phyloP scores from a whole-genome alignment of 2,113 vertebrate species.

The Monopterus albus region DNA sequence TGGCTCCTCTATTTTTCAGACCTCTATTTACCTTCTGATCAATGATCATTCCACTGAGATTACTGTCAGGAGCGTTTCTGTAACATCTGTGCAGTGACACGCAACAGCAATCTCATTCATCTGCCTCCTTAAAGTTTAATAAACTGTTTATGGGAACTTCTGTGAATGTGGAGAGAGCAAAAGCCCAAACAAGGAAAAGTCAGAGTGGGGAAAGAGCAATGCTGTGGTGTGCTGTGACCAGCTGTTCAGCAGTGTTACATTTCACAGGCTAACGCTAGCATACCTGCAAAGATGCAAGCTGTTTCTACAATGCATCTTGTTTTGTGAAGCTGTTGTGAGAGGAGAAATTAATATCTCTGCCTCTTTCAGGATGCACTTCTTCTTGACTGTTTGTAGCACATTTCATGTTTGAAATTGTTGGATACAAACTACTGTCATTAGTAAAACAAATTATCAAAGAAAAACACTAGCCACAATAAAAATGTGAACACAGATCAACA shows the following conservation, averaged over 20 bases:
- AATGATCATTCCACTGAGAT: slow-evolving; percentile 57
- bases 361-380: not conserved
- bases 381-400: slow-evolving; percentile 1
- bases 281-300: slow-evolving; percentile 42
- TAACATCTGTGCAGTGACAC: slow-evolving; percentile 31
- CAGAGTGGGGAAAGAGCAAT: slow-evolving; percentile 28
- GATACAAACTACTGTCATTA: slow-evolving; percentile 13
- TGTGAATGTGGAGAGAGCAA: slow-evolving; percentile 25
- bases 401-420: not conserved
- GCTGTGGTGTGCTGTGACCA: slow-evolving; percentile 50
- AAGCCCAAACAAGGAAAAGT: slow-evolving; percentile 33
- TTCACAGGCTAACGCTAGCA: slow-evolving; percentile 64
- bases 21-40: slow-evolving; percentile 61
- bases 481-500: not conserved
- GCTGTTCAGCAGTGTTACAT: slow-evolving; percentile 68
- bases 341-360: slow-evolving; percentile 11
- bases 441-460: too few relatives aligned
- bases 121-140: slow-evolving; percentile 33
- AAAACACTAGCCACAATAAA: not conserved
- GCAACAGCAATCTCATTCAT: slow-evolving; percentile 34
- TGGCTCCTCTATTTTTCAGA: slow-evolving; percentile 42
- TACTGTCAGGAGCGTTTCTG: slow-evolving; percentile 44
- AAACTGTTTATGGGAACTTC: slow-evolving; percentile 12
- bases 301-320: slow-evolving; percentile 39
- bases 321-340: slow-evolving; percentile 22